Conservation (phyloP, 2,113 vertebrate species). For the Copsychus sechellarum region DNA sequence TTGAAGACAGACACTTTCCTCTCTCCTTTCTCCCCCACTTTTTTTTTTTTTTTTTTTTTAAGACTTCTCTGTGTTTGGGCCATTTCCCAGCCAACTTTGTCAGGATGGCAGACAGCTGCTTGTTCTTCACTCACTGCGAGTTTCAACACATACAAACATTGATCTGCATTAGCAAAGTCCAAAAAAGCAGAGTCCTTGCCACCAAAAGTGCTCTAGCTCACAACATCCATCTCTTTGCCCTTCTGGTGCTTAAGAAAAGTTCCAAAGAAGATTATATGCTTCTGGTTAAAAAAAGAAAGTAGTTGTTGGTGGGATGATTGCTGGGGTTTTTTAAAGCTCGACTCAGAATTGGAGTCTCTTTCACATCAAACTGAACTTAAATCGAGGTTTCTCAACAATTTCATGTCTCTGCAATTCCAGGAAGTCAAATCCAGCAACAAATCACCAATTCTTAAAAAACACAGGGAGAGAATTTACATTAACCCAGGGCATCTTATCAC, state of each 20-base stretch:
- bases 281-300: constrained; percentile 54
- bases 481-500: neutral
- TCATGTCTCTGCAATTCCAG: neutral
- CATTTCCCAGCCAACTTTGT: neutral
- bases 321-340: constrained; percentile 3
- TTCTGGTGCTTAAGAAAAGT: neutral
- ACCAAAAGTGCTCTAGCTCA: neutral
- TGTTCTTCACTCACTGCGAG: neutral
- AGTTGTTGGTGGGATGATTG: constrained; percentile 22
- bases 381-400: neutral
- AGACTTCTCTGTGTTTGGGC: constrained; percentile 12
- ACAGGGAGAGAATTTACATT: neutral
- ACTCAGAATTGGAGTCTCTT: neutral
- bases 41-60: neutral
- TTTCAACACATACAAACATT: neutral
- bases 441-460: neutral
- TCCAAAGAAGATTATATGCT: constrained; percentile 45
- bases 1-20: constrained; percentile 37
- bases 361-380: neutral
- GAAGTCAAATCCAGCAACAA: neutral
- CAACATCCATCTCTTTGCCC: neutral
- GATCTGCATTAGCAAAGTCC: neutral
- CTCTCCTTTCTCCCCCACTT: neutral
- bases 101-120: neutral
- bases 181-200: neutral